A percentile compares a stretch with the other conserved stretches of the same genome.
These are phyloP conservation scores for Cyanocitta stelleri DNA, from an alignment of 2,113 vertebrate species.

Conservation along the genomic window DNA sequence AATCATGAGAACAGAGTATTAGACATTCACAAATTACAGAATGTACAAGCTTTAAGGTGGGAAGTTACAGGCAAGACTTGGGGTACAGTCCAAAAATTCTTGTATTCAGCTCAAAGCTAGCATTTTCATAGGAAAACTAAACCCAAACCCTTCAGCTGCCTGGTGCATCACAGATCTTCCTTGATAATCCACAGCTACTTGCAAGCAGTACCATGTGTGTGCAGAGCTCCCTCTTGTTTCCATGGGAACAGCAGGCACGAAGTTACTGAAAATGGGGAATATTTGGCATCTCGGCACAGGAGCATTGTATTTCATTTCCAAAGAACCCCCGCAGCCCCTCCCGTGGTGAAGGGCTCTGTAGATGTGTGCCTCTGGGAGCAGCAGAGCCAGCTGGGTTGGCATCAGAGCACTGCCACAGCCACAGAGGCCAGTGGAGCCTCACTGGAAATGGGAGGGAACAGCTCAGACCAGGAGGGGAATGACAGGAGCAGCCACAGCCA, in stretches of 20 bases:
- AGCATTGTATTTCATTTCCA: not conserved
- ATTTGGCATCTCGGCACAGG: not conserved
- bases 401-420: not conserved
- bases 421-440: not conserved
- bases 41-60: not conserved
- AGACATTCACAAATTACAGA: not conserved
- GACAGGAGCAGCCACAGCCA: not conserved
- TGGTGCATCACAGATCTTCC: not conserved
- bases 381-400: not conserved
- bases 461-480: not conserved
- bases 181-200: not conserved
- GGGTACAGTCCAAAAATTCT: not conserved
- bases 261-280: not conserved
- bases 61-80: not conserved
- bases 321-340: not conserved
- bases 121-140: not conserved
- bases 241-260: not conserved
- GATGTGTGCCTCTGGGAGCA: not conserved
- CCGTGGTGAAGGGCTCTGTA: not conserved
- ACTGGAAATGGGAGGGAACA: not conserved
- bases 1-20: not conserved
- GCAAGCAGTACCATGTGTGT: not conserved
- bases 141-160: not conserved
- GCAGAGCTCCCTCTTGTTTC: not conserved
- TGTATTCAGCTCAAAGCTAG: not conserved